These are phyloP conservation scores for Melanotaenia trifasciata DNA, from an alignment of 2,797 vertebrate species.

Conservation along the genomic window DNA sequence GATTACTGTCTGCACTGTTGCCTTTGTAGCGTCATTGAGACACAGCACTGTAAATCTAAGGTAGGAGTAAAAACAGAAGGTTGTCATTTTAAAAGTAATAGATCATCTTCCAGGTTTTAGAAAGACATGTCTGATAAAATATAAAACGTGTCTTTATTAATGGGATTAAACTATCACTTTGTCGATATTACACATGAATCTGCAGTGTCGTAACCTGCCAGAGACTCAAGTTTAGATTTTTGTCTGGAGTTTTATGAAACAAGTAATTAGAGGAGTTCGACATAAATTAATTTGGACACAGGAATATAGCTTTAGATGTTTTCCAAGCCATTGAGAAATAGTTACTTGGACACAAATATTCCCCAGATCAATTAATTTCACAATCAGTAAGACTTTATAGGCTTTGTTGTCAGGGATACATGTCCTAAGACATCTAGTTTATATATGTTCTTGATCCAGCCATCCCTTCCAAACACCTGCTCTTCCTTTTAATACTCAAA, in stretches of 20 bases:
- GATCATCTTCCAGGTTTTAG: constrained; percentile 42
- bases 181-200: constrained; percentile 61
- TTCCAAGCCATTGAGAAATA: too few relatives aligned
- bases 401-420: too few relatives aligned
- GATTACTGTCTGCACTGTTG: constrained; percentile 45
- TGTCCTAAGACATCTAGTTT: not conserved
- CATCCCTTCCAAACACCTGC: too few relatives aligned
- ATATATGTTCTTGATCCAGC: constrained; percentile 8
- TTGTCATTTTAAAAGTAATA: constrained; percentile 35
- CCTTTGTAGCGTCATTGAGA: constrained; percentile 57
- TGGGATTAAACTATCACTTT: constrained; percentile 43
- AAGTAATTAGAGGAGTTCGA: too few relatives aligned
- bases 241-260: constrained; percentile 30
- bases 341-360: too few relatives aligned
- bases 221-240: constrained; percentile 36
- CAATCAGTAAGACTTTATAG: too few relatives aligned
- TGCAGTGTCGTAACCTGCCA: constrained; percentile 26
- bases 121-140: constrained; percentile 48
- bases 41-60: constrained; percentile 48
- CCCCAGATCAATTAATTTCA: too few relatives aligned
- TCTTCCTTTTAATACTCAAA: too few relatives aligned
- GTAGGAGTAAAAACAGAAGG: constrained; percentile 40
- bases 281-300: too few relatives aligned
- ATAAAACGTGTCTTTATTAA: constrained; percentile 52
- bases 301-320: too few relatives aligned